Conservation (phyloP, 2,113 vertebrate genomes). For the Catharus bicknelli region DNA sequence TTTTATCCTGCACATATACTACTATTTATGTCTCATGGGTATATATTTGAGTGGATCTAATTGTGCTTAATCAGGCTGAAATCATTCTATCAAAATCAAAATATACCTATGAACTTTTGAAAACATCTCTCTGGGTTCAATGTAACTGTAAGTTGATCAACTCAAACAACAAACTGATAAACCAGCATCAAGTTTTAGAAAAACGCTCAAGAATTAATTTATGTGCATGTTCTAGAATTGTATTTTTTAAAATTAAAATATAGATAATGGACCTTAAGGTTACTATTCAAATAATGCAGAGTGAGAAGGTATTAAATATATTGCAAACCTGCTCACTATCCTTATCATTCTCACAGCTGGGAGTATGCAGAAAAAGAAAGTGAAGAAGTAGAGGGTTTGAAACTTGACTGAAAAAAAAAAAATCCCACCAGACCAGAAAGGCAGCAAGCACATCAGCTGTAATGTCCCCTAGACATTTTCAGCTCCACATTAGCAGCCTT, state of each 20-base stretch:
- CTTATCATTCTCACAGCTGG: background rate
- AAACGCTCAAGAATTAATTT: background rate
- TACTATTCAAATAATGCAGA: background rate
- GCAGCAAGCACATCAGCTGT: background rate
- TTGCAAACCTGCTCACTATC: background rate
- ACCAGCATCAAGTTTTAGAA: background rate
- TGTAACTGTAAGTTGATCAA: background rate
- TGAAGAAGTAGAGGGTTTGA: fast-evolving
- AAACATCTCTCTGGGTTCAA: background rate
- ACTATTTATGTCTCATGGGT: background rate
- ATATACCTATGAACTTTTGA: background rate
- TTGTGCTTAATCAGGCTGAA: background rate
- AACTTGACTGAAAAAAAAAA: background rate
- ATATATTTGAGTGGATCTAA: background rate
- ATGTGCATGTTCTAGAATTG: background rate
- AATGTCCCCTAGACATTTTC: background rate
- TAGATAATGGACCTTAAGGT: background rate
- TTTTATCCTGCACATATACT: background rate
- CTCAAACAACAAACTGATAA: background rate
- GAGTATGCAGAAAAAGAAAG: background rate
- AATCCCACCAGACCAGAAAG: background rate
- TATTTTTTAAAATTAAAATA: background rate
- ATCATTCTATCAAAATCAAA: background rate
- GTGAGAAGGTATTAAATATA: background rate
- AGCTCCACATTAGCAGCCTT: background rate